These are phyloP conservation scores for Pantherophis vulpinus DNA, from an alignment of 2,797 vertebrate species.

Conservation along the genomic window DNA sequence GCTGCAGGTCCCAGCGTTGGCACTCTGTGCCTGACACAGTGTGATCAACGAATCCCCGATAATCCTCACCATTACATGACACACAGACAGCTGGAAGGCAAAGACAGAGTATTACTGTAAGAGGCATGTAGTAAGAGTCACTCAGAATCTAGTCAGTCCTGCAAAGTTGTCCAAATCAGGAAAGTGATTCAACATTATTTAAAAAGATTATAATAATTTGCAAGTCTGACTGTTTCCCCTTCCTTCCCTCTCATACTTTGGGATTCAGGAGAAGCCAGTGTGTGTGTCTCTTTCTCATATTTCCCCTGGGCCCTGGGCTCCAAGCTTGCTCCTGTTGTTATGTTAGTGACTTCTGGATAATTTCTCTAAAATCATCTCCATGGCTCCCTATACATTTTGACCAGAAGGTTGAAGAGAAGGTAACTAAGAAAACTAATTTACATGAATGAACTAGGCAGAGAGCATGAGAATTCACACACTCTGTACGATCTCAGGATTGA, in stretches of 20 bases:
- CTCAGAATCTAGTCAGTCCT: neutral
- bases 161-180: neutral
- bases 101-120: neutral
- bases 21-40: constrained; percentile 86
- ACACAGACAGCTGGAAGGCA: constrained; percentile 79
- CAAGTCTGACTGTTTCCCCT: neutral
- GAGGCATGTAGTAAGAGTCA: neutral
- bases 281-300: neutral
- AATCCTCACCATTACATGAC: constrained; percentile 92
- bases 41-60: constrained; percentile 86
- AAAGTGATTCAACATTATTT: neutral
- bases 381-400: neutral
- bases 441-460: neutral
- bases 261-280: neutral
- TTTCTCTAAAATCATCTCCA: neutral
- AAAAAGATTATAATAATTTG: neutral
- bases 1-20: constrained; percentile 95
- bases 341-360: neutral
- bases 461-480: neutral
- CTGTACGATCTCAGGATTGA: neutral
- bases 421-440: neutral
- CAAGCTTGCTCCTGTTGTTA: neutral
- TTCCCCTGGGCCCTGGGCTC: neutral
- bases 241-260: neutral
- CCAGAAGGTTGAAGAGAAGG: neutral